Evolutionary conservation across 2,113 vertebrate species (phyloP).

Genomic region (Furnarius figulus): DNA sequence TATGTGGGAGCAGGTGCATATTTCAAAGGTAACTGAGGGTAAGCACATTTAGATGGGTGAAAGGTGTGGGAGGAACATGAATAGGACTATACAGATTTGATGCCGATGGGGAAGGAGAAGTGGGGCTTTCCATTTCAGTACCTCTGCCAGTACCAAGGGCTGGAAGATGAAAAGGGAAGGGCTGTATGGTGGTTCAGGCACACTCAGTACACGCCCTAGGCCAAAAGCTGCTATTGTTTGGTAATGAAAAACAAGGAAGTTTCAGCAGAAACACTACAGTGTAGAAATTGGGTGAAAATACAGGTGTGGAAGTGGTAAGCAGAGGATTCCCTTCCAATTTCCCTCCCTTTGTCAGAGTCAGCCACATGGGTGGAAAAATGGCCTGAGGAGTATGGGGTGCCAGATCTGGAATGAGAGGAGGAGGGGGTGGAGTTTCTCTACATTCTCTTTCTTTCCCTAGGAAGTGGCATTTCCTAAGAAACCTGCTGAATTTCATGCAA

Average conservation of each 20-base stretch:
- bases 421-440: background rate
- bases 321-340: background rate
- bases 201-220: background rate
- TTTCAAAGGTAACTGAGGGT: background rate
- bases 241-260: background rate
- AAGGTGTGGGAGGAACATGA: background rate
- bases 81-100: background rate
- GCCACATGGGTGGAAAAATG: background rate
- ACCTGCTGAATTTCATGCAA: background rate
- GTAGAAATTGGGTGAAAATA: background rate
- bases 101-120: background rate
- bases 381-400: background rate
- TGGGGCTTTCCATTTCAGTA: background rate
- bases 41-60: background rate
- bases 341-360: background rate
- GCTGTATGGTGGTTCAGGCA: accelerated
- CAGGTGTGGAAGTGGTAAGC: background rate
- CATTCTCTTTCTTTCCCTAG: background rate
- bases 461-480: background rate
- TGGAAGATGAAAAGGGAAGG: background rate
- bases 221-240: background rate
- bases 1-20: background rate
- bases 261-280: background rate
- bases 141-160: background rate
- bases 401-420: background rate